Evolutionary conservation across 2,113 vertebrate species (phyloP).

Genomic region (Sphyrna mokarran): DNA sequence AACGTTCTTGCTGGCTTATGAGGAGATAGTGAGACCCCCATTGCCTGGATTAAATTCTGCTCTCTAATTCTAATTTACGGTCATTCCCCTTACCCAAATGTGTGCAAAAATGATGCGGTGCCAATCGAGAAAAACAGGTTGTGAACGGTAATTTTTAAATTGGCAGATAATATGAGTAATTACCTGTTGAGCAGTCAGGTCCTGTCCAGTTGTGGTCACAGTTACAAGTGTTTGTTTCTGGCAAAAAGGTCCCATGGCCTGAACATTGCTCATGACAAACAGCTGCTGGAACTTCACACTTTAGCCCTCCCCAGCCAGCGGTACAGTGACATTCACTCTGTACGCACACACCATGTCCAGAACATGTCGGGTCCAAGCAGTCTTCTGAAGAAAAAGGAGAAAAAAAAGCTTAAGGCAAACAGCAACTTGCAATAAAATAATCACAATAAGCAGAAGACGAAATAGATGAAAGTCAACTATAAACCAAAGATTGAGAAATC

Average conservation of each 20-base stretch:
- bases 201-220: conserved; percentile 91
- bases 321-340: conserved; percentile 87
- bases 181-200: conserved; percentile 81
- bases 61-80: neutral
- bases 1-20: neutral
- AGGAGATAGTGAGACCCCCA: neutral
- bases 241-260: conserved; percentile 78
- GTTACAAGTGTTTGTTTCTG: conserved; percentile 68
- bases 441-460: neutral
- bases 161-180: neutral
- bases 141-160: neutral
- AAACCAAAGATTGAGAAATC: neutral
- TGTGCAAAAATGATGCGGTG: neutral
- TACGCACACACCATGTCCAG: conserved; percentile 81
- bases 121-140: neutral
- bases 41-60: neutral
- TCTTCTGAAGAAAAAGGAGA: conserved; percentile 64
- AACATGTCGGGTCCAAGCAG: conserved; percentile 84
- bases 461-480: neutral
- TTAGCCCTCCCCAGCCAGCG: conserved; percentile 79
- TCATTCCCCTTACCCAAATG: neutral
- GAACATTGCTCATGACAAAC: conserved; percentile 92
- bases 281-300: conserved; percentile 76
- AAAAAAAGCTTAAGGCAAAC: neutral
- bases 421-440: neutral